Percentiles rank a stretch among this genome's conserved stretches.
phyloP scores from a whole-genome alignment of 2,113 vertebrate species.

The Lagopus leucura region DNA sequence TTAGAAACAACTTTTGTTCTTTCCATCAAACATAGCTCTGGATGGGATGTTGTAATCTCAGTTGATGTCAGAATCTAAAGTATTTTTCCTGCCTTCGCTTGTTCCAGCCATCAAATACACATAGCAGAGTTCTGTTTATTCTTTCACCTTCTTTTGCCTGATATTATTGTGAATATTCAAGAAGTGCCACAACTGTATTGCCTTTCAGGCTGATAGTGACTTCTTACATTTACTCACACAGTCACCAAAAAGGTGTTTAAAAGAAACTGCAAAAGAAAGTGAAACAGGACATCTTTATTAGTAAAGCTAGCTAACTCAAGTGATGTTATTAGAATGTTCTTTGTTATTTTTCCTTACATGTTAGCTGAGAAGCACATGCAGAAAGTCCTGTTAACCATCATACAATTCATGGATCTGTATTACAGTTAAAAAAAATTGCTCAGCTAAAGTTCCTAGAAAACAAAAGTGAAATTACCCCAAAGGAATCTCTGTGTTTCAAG shows the following conservation, averaged over 20 bases:
- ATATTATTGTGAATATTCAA: neutral
- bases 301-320: neutral
- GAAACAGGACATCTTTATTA: neutral
- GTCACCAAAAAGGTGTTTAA: neutral
- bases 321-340: neutral
- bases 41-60: neutral
- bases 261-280: neutral
- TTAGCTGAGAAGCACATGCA: neutral
- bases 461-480: constrained; percentile 64
- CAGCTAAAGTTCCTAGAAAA: constrained; percentile 49
- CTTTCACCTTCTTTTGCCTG: neutral
- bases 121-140: neutral
- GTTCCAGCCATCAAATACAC: neutral
- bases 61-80: neutral
- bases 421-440: neutral
- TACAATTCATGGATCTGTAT: neutral
- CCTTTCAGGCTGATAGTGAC: neutral
- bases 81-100: neutral
- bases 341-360: neutral
- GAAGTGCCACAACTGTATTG: neutral
- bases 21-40: neutral
- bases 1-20: neutral
- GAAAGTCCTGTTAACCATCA: neutral
- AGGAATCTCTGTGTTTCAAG: constrained; percentile 66
- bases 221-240: neutral